Conservation (phyloP, 2,797 vertebrate genomes). For the Gymnodraco acuticeps region DNA sequence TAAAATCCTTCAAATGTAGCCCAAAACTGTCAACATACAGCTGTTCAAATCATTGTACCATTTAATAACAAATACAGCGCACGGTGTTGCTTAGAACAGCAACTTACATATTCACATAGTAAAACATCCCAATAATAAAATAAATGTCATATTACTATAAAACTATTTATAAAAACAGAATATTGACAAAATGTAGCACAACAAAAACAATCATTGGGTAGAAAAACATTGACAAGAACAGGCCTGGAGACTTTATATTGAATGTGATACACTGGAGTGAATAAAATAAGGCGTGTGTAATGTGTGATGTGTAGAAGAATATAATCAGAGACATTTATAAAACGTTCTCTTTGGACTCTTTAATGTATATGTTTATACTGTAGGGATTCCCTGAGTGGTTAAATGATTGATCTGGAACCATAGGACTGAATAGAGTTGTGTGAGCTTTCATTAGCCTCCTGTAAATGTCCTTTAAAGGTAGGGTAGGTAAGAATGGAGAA, state of each 20-base stretch:
- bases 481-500: no score
- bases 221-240: background rate
- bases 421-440: background rate
- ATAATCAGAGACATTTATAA: background rate
- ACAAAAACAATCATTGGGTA: background rate
- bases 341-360: conserved; percentile 9
- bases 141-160: background rate
- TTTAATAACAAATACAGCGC: background rate
- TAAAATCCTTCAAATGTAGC: background rate
- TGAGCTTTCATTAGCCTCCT: background rate
- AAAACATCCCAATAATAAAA: conserved; percentile 40
- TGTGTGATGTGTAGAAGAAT: background rate
- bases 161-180: conserved; percentile 12
- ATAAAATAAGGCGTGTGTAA: background rate
- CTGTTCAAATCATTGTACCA: conserved; percentile 11
- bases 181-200: background rate
- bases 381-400: background rate
- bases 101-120: conserved; percentile 42
- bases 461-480: background rate
- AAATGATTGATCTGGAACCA: background rate
- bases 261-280: background rate
- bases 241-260: background rate
- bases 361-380: background rate
- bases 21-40: background rate
- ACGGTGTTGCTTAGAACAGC: conserved; percentile 72